Evolutionary conservation across 2,797 vertebrate species (phyloP).

Genomic region (Graptemys geographica): DNA sequence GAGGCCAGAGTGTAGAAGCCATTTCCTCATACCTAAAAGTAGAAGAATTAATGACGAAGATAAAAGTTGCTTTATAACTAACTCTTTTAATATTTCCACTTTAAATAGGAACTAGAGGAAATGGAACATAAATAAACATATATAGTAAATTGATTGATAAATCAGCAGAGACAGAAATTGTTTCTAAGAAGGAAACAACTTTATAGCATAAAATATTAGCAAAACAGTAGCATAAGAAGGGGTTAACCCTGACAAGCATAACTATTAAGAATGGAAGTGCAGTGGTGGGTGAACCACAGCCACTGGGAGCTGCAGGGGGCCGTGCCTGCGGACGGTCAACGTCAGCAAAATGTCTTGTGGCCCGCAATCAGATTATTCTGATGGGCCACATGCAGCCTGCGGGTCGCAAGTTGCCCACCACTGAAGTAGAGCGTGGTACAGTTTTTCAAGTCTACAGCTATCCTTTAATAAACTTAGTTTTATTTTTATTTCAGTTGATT

Average conservation of each 20-base stretch:
- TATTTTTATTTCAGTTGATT: background rate
- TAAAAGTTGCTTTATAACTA: background rate
- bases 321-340: too few relatives aligned
- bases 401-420: too few relatives aligned
- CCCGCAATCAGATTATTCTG: too few relatives aligned
- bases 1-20: background rate
- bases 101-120: background rate
- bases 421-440: too few relatives aligned
- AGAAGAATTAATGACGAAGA: background rate
- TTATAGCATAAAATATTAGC: background rate
- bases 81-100: conserved; percentile 5
- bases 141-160: background rate
- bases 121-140: background rate
- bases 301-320: too few relatives aligned
- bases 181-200: background rate
- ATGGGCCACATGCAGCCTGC: too few relatives aligned
- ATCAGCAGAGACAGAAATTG: background rate
- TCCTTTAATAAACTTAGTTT: background rate
- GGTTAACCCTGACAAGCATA: background rate
- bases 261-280: background rate
- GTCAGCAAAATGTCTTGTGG: too few relatives aligned
- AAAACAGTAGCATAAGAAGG: background rate
- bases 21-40: background rate
- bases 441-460: background rate
- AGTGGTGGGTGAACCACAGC: too few relatives aligned